A percentile compares a stretch with the other conserved stretches of the same genome.
Evolutionary conservation across 1,140 invertebrate genomes (phyloP).

Genomic region (Notospermus geniculatus): DNA sequence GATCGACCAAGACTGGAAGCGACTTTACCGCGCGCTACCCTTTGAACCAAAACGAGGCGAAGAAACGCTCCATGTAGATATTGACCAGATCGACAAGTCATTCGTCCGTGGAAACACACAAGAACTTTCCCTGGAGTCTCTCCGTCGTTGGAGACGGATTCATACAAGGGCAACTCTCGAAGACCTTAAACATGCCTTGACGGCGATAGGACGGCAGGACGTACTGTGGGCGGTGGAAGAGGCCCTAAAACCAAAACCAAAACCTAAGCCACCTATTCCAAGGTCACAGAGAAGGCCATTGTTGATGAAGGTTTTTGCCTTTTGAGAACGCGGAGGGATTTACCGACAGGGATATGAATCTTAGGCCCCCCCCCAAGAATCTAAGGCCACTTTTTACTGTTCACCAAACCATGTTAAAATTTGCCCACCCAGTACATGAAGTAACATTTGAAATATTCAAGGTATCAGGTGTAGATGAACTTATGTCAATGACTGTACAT

Average conservation of each 20-base stretch:
- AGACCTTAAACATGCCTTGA: conserved; percentile 36
- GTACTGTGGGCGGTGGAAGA: conserved; percentile 34
- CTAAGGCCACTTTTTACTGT: too few relatives aligned
- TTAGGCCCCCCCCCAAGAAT: too few relatives aligned
- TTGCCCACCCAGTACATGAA: too few relatives aligned
- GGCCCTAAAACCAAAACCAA: conserved; percentile 12
- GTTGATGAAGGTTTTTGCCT: too few relatives aligned
- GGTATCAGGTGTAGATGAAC: too few relatives aligned
- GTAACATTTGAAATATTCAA: too few relatives aligned
- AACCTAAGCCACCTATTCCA: too few relatives aligned
- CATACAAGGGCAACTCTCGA: conserved; percentile 43
- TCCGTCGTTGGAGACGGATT: conserved; percentile 42
- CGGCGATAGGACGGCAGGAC: conserved; percentile 35
- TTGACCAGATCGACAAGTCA: conserved; percentile 40
- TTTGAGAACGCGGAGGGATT: too few relatives aligned
- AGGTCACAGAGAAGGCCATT: too few relatives aligned
- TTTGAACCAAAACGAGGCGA: conserved; percentile 45
- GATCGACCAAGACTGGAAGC: conserved; percentile 46
- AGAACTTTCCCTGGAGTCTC: conserved; percentile 32
- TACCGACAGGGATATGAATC: too few relatives aligned
- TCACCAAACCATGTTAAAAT: too few relatives aligned
- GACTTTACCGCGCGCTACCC: conserved; percentile 41
- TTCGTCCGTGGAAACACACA: conserved; percentile 33
- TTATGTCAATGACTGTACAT: too few relatives aligned
- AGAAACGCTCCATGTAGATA: conserved; percentile 38